Base-by-base conservation (phyloP, 2,113 vertebrate genomes). In the Pollachius pollachius region DNA sequence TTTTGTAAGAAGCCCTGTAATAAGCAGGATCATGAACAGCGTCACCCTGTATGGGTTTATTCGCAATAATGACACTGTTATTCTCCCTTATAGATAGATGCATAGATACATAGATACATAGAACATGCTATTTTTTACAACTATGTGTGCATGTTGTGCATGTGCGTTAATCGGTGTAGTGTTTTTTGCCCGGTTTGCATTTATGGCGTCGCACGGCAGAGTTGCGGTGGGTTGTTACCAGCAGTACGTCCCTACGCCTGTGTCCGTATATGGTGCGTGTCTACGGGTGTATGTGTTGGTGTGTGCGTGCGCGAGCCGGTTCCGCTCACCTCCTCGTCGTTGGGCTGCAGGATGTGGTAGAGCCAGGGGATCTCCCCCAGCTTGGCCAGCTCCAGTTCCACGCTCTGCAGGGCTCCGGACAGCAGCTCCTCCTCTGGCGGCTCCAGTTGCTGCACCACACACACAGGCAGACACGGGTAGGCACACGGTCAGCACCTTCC, bases 281-380 rank as follows among this genome's bases (percentile, higher is more conserved):
- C 16, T 58, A 54, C 48, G 18, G 21, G 57, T 48, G 3, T 19
- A 17, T 64, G 62, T 70, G 62, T 27, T 63, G 56, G 62, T 13
- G 15, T 34, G 25, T 23, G 59, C 41, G 52, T 9, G 5, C n/a
- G 16, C 56, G 17, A 48, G 62, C n/a, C 11, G 21, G 16, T n/a
- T 19, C 64, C 67, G 74, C 91, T 83, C 86, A 99, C 97, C 95
- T 97, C 96, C 65, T 98, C 94, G 23, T 98, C 96, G 37, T 96
- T 95, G 19, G 95, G 94, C 80, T 96, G 96, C 67, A 99, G 90
- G 69, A 97, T 94, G 66, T 96, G 94, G 84, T 96, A 97, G 60
- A 99, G 95, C 97, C 97, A 99, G 1, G 94, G 93, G 62, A 98
- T 94, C 84, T 98, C 96, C 34, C 91, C 92, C 71, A 99, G 87